Percentiles rank a stretch among this genome's conserved stretches.
phyloP scores from a whole-genome alignment of 64 coral and sea anemone species.

The Dendronephthya gigantea region DNA sequence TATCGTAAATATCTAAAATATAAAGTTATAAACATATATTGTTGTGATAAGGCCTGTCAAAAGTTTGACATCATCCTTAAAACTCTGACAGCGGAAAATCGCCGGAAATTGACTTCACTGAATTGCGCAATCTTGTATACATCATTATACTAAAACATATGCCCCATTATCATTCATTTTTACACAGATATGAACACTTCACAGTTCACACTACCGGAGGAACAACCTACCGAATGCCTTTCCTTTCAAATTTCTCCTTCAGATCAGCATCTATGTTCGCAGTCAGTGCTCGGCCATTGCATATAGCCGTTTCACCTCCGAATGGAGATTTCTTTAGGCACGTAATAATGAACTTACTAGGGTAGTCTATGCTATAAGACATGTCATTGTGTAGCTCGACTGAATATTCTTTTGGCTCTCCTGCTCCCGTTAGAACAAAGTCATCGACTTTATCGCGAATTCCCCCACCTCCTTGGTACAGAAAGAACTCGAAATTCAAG shows the following conservation, averaged over 20 bases:
- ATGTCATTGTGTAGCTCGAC: constrained; percentile 16
- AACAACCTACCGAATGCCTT: neutral
- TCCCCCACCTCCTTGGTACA: neutral
- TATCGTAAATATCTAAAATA: neutral
- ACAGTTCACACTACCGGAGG: too few species aligned
- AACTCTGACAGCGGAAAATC: too few species aligned
- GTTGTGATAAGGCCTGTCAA: too few species aligned
- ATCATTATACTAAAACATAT: too few species aligned
- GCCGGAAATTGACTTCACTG: too few species aligned
- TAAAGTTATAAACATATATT: neutral
- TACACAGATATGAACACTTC: too few species aligned
- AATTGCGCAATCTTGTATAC: too few species aligned
- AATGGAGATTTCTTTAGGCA: neutral
- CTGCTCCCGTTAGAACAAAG: neutral
- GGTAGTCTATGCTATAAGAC: neutral
- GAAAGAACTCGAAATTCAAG: neutral
- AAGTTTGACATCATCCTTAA: too few species aligned
- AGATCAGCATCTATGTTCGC: neutral
- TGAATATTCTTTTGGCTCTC: neutral
- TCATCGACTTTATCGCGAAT: neutral
- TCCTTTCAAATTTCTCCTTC: neutral
- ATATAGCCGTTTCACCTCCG: constrained; percentile 1
- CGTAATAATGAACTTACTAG: neutral
- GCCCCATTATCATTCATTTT: too few species aligned
- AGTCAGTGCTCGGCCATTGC: neutral